Evolutionary conservation across 2,113 vertebrate species (phyloP), one percentile per base, ranked within the genome.

Genomic region (Thamnophis sirtalis): DNA sequence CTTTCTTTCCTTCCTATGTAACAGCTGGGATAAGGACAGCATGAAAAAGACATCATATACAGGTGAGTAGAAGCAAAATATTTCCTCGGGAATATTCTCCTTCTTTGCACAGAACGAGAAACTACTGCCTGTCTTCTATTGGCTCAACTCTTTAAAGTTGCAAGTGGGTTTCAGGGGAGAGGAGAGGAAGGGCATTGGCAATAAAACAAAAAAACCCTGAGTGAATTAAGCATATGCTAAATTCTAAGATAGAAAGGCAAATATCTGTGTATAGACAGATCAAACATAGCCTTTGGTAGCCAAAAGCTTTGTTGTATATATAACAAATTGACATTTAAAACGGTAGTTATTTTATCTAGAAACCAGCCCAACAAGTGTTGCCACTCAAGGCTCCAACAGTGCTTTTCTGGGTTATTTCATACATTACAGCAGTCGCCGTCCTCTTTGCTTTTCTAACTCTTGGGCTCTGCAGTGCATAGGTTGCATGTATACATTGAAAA

Each of bases 21-120:
- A 9, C 94, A 53, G 89, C 95, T 51, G 56, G 3, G 1, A 8
- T n/a, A 50, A 1, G 28, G 84, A 3, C 96, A 92, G 94, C 95
- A 96, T 96, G 96, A 97, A 90, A 94, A 97, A 96, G 92, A 94
- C 96, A 48, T 95, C 93, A 1, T 94, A 96, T 1, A 95, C 96
- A 96, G 96, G 96, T 97, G 95, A 96, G 96, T 94, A 22, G 84
- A 68, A 1, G 10, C 17, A 0, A 17, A 26, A 0, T 4, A 38
- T 87, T 84, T 90, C 51, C 53, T 50, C 2, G 17, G 50, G 89
- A 7, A 48, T n/a, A 68, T 17, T 68, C 63, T 33, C 63, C 28
- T 68, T 4, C 28, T 0, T 63, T 54, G 91, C 0, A 51, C 38
- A 22, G 6, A 5, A 58, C 55, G 80, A 50, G 22, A 6, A 60